Evolutionary conservation across 2,888 invertebrate species (phyloP), one percentile per base, ranked within the genome.

Genomic region (Aphidius colemani): DNA sequence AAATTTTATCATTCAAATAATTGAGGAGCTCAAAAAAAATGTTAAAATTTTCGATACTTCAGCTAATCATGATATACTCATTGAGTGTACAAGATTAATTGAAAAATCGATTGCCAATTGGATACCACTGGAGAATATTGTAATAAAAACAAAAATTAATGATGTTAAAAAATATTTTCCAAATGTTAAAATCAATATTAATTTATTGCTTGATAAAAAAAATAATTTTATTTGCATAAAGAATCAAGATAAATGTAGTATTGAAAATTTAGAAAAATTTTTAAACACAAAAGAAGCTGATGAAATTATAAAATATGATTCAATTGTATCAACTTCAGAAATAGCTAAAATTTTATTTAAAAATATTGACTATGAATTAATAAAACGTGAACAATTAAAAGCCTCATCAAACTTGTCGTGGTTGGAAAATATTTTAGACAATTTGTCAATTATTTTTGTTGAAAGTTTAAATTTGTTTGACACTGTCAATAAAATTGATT

Each of bases 361-460:
- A 6, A 73, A 71, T 59, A 63, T 80, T 50, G 75, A 80, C 69
- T 66, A 74, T 49, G 67, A 73, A 10, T 67, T 69, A 46, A 78
- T 79, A 60, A 68, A 68, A 59, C 64, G 66, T 3, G 65, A 75
- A 13, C 68, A 86, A 70, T 64, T 64, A 1, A 74, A 83, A n/a
- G 82, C 85, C 30, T 84, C 84, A 74, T 86, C 85, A 85, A 79
- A 81, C 53, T 82, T 87, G 66, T 71, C 74, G 13, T 87, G 87
- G 83, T 67, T 86, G 5, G 79, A 83, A 2, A 75, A 80, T n/a
- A 82, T 86, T 30, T 70, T 87, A 1, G 63, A 74, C 1, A 84
- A 83, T 68, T 69, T 83, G 6, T 84, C 83, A 60, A 67, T 72
- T 1, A 67, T 86, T 7, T 66, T 86, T 39, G 76, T 76, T 0